phyloP scores from a whole-genome alignment of 2,888 invertebrate genomes.

The Chymomyza procnemis region DNA sequence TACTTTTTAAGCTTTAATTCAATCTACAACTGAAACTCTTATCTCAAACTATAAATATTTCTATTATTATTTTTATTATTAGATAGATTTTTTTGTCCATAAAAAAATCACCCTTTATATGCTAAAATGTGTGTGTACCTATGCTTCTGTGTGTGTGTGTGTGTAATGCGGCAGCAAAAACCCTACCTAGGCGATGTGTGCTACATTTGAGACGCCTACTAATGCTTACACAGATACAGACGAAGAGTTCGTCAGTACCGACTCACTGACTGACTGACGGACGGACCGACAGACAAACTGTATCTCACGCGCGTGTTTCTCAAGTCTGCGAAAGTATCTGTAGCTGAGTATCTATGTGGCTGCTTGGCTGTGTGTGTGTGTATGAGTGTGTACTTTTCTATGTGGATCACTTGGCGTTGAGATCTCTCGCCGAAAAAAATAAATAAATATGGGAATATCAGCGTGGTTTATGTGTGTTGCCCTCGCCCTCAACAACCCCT shows the following conservation, averaged over 20 bases:
- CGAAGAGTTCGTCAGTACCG: not conserved
- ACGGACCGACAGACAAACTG: not conserved
- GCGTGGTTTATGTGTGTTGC: conserved; percentile 19
- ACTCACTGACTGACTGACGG: not conserved
- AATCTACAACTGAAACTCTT: too few relatives aligned
- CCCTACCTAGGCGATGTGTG: conserved; percentile 2
- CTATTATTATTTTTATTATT: too few relatives aligned
- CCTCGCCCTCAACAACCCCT: conserved; percentile 9
- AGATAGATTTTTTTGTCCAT: not conserved
- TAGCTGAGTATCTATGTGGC: not conserved
- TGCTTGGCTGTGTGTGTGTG: not conserved
- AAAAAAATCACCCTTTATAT: not conserved
- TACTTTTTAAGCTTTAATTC: too few relatives aligned
- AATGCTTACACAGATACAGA: not conserved
- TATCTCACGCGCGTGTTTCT: not conserved
- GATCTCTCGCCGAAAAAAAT: conserved; percentile 48
- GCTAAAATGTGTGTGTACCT: not conserved
- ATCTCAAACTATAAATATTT: too few relatives aligned
- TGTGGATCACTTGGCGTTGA: conserved; percentile 21
- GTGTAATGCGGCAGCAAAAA: conserved; percentile 19
- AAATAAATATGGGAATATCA: conserved; percentile 24
- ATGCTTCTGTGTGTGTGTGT: not conserved
- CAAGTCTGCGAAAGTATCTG: not conserved
- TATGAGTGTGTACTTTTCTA: not conserved
- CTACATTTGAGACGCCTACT: conserved; percentile 2